These are phyloP conservation scores for Sebastes itinus DNA, from an alignment of 2,797 vertebrate species.

Conservation along the genomic window DNA sequence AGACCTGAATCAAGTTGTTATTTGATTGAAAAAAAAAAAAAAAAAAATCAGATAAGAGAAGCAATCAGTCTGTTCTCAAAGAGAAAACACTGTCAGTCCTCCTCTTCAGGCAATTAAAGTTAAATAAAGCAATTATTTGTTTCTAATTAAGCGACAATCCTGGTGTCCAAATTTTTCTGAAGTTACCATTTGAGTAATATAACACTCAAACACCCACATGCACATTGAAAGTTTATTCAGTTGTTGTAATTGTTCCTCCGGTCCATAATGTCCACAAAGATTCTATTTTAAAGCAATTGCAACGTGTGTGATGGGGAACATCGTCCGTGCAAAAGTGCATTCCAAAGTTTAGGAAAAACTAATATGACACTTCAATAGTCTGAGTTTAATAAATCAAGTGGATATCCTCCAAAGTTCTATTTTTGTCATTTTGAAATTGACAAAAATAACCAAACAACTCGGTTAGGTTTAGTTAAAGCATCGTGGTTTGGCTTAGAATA, in stretches of 20 bases:
- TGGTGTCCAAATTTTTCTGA: neutral
- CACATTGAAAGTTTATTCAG: neutral
- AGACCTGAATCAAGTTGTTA: slow-evolving; percentile 27
- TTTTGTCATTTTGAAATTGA: neutral
- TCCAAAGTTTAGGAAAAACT: no score
- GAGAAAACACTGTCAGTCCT: neutral
- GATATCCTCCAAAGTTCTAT: neutral
- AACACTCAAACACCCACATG: neutral
- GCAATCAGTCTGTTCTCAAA: slow-evolving; percentile 2
- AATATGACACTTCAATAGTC: neutral
- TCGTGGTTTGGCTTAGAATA: neutral
- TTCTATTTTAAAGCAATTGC: neutral
- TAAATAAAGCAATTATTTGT: slow-evolving; percentile 12
- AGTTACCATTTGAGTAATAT: neutral
- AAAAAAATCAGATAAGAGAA: slow-evolving; percentile 10
- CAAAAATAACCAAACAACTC: neutral
- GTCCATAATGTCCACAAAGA: neutral
- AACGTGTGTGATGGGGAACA: no score
- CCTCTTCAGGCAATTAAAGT: neutral
- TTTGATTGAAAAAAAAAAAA: slow-evolving; percentile 7
- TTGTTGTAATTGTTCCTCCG: neutral
- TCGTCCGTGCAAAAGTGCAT: neutral
- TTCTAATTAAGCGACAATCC: neutral
- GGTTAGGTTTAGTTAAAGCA: neutral
- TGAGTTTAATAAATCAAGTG: neutral